Base-by-base conservation (phyloP, 1,140 invertebrate genomes). In the Listronotus oregonensis region DNA sequence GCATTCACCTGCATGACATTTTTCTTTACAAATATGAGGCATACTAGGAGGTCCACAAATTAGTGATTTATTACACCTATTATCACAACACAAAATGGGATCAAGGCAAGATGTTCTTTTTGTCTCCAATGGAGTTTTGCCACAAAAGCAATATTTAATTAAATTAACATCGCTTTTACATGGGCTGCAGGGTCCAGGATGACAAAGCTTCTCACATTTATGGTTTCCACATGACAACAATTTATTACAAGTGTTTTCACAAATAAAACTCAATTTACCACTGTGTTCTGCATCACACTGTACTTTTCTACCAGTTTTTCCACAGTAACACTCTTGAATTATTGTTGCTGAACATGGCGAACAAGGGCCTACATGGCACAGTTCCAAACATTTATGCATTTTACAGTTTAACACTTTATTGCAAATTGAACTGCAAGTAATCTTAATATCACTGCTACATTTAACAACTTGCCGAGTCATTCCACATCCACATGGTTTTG, bases 331-430 rank as follows among this genome's bases (percentile, higher is more conserved):
- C 15, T 77, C 73, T 73, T 89, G 87, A 49, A 82, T 79, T n/a
- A 90, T 77, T 32, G 76, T 81, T 46, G 85, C 78, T 3, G 78
- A 61, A 75, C n/a, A n/a, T n/a, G n/a, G n/a, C n/a, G n/a, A n/a
- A n/a, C n/a, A n/a, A n/a, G n/a, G n/a, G n/a, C n/a, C 94, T 31
- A 84, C 78, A 73, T 98, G 96, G 79, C 96, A 98, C 11, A 80
- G 78, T 11, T 79, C 78, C 47, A 82, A 74, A 78, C 96, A 98
- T 0, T 71, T 78, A 77, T 98, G 96, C 21, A 81, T 74, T 12
- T 82, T 83, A 81, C 94, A 96, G 52, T 87, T 85, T 0, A 96
- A 80, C 6, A 78, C 37, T 75, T 90, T 92, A 0, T 83, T 80
- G 78, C 94, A 95, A 6, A 82, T 80, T 11, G 84, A 80, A 0